Evolutionary conservation across 1,140 invertebrate species (phyloP), one percentile per base, ranked within the genome.

Genomic region (Drosophila mayri): DNA sequence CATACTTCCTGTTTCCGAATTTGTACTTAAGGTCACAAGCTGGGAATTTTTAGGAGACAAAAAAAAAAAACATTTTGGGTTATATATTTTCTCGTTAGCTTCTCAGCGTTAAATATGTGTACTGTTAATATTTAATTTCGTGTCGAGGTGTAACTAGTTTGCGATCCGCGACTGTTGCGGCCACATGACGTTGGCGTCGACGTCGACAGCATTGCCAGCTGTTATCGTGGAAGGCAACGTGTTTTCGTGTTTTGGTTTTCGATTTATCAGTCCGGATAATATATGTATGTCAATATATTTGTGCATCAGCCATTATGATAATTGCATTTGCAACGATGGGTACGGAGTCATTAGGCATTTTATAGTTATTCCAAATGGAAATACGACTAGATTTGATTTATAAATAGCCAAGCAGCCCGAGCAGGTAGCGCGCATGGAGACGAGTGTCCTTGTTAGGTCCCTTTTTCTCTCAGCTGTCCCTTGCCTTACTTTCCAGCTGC

Each of bases 161-260:
- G 18, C n/a, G 16, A 35, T 32, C 8, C 25, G 5, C 22, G 32
- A 32, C 54, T 54, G 62, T 76, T 30, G 30, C 40, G 35, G 46
- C 14, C 40, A n/a, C 40, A 30, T 28, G 38, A 43, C 58, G 63
- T 28, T 49, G 41, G 37, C 49, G 38, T 65, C 50, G 38, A 35
- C 63, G 63, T 20, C 59, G 41, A 50, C 49, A 43, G 75, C 50
- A 55, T 78, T 78, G 75, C 76, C 76, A 78, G 76, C 75, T 78
- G 76, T 71, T 64, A 64, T 61, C 52, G 28, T 47, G 12, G 20
- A 40, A 30, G 37, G 44, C 76, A 71, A 60, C 76, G 74, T 78
- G 64, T 77, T 77, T 61, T 59, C 35, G 25, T 74, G 57, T 61
- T 73, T 52, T 50, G 40, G 38, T 30, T 44, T 65, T 32, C 62